Evolutionary conservation across 2,888 invertebrate species (phyloP), one percentile per base, ranked within the genome.

Genomic region (Noctua janthina): DNA sequence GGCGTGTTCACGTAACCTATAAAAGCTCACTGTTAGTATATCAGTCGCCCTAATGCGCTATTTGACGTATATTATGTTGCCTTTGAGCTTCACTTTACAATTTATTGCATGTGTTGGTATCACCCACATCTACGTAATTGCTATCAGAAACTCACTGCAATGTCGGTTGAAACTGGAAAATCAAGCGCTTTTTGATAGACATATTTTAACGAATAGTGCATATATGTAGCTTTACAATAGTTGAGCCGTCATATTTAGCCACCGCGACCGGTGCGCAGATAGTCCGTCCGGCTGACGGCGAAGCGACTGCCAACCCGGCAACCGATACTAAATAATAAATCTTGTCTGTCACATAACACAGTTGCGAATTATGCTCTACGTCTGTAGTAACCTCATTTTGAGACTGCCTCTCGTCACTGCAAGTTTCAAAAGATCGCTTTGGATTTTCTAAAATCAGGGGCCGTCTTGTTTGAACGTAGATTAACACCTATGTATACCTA

Each of bases 271-370:
- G 84, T 74, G 71, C 78, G 80, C 85, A 87, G 88, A 84, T 87
- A 89, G 85, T 76, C 81, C 79, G 81, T 66, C 82, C 75, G 78
- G 83, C 59, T 78, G 81, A 87, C 83, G 87, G 83, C 90, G 82
- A 59, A 69, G 72, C 85, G 87, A 84, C 89, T 92, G 92, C 91
- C 91, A 90, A 90, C 83, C 85, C 88, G 89, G 83, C 87, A 90
- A 87, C 85, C 86, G 85, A 87, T 89, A 88, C 82, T 84, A 87
- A 80, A 82, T 89, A 87, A 91, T 92, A 91, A 91, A 92, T 92
- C 89, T 90, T 79, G 67, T 77, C 74, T 80, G 83, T 82, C 84
- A 82, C 79, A 81, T 83, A 81, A 81, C 71, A 86, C 79, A 87
- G 78, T 76, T 74, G 80, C 82, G 78, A 80, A 81, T 84, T 86